Percentiles rank a stretch among this genome's conserved stretches.
phyloP scores from a whole-genome alignment of 2,113 vertebrate genomes.

The Trogon melanurus region DNA sequence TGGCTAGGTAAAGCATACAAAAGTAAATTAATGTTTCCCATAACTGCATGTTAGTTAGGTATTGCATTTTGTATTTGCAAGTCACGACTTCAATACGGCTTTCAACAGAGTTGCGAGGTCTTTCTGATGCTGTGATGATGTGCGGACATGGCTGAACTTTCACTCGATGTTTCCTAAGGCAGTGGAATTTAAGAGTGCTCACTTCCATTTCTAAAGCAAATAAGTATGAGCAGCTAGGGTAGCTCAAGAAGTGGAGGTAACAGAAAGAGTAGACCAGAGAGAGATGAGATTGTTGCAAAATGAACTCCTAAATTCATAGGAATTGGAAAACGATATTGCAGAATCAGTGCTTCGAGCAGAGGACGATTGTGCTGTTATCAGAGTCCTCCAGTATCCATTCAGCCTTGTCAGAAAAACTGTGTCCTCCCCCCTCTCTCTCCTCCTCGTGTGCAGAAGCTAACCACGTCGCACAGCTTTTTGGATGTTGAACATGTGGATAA shows the following conservation, averaged over 20 bases:
- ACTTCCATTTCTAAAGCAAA: neutral
- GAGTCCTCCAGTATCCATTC: neutral
- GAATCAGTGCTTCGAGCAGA: neutral
- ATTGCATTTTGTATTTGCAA: neutral
- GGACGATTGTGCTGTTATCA: neutral
- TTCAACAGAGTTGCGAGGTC: neutral
- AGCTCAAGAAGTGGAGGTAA: neutral
- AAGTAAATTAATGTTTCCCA: neutral
- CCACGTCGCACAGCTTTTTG: fast-evolving
- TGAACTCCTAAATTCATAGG: neutral
- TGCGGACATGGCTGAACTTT: neutral
- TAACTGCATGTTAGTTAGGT: neutral
- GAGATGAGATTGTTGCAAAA: neutral
- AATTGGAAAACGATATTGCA: fast-evolving
- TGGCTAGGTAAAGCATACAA: neutral
- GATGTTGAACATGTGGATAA: neutral
- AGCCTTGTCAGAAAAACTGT: neutral
- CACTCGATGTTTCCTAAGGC: neutral
- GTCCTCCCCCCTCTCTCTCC: neutral
- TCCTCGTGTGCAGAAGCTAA: neutral
- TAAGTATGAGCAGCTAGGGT: neutral
- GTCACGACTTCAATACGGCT: neutral
- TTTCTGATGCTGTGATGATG: neutral
- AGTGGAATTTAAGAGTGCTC: neutral
- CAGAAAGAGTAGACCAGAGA: neutral